Base-by-base conservation (phyloP, 2,797 vertebrate genomes). In the Eospalax fontanierii region DNA sequence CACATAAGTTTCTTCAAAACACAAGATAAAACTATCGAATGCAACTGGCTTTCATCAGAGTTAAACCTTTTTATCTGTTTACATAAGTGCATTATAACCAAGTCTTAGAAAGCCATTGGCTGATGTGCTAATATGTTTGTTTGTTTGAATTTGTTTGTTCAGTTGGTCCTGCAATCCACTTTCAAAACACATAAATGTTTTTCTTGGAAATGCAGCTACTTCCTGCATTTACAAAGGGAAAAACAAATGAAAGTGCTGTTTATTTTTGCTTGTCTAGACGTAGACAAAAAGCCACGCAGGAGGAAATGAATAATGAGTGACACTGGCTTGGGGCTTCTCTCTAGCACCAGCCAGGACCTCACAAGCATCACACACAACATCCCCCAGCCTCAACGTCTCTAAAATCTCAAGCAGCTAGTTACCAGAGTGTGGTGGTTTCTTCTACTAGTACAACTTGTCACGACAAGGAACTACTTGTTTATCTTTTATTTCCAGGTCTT, bases 181-280 rank as follows among this genome's bases (percentile, higher is more conserved):
- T 96, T 21, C 90, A 93, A 94, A 82, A 90, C 40, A 89, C 70
- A 33, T 68, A 95, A 97, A 96, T 95, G 94, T 97, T 97, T 97
- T 95, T 82, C 66, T 96, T 95, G 85, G 94, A 94, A 87, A 96
- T 43, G 81, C 61, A 83, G 61, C 81, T 38, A 86, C 95, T 97
- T 97, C 94, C 96, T 97, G 96, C 89, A 81, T 96, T 94, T 82
- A 91, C 16, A 46, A 88, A 90, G 93, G 74, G 43, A 61, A 70
- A 91, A 93, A 84, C 89, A 93, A 96, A 95, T 65, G 78, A 82
- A 90, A 89, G 75, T 71, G 50, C 65, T 76, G 65, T 95, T 95
- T 95, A 74, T 84, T 93, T 88, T 95, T 68, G 78, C 46, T 59
- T 59, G 84, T 83, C 83, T 95, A 81, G 87, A 90, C 88, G 93